Percentiles rank a stretch among this genome's conserved stretches.
Conservation (phyloP, 2,113 vertebrate species). For the Rhegmatorhina hoffmannsi region DNA sequence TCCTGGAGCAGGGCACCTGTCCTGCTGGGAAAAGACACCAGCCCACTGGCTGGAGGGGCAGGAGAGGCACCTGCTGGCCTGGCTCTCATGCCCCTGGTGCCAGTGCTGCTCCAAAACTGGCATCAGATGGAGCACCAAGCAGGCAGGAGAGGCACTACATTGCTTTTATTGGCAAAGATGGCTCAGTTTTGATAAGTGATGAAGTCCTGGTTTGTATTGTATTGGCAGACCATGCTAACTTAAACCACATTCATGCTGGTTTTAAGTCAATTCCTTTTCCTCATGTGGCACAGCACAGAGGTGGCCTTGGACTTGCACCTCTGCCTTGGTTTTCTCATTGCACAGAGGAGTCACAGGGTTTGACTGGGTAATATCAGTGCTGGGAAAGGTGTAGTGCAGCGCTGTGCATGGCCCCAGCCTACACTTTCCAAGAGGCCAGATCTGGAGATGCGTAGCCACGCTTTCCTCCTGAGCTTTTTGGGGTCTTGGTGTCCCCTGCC, state of each 20-base stretch:
- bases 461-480: background rate
- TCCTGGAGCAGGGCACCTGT: background rate
- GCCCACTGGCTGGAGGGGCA: background rate
- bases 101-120: background rate
- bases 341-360: background rate
- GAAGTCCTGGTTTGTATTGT: background rate
- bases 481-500: background rate
- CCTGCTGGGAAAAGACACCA: background rate
- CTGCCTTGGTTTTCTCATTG: background rate
- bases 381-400: background rate
- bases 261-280: background rate
- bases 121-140: background rate
- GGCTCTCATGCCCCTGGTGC: background rate
- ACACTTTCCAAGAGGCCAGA: fast-evolving
- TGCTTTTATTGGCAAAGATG: background rate
- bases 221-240: background rate
- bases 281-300: fast-evolving
- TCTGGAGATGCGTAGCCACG: fast-evolving
- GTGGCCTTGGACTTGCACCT: background rate
- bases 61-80: background rate
- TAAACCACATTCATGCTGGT: background rate
- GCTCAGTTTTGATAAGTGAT: background rate
- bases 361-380: background rate
- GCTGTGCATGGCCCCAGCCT: background rate
- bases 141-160: background rate